Evolutionary conservation across 2,888 invertebrate genomes (phyloP), one percentile per base, ranked within the genome.

Genomic region (Drosophila eohydei): DNA sequence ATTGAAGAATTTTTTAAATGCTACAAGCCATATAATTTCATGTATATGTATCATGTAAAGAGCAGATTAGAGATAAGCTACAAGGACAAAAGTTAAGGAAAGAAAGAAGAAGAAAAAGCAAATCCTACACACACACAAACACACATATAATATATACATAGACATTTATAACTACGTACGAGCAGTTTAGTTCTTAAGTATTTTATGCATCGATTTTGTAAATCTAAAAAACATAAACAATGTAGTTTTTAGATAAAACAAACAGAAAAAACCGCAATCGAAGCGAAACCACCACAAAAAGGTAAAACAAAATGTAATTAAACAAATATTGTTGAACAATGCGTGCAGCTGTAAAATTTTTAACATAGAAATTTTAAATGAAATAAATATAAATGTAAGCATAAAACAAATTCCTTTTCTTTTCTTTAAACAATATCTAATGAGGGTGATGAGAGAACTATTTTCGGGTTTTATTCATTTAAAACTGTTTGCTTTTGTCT

Each of bases 291-390:
- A 64, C 74, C 65, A 65, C 50, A 50, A 50, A 57, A 74, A 14
- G 51, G 26, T 51, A 68, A 71, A 62, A 67, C 43, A 55, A 60
- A 68, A 66, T 59, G 62, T 59, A 61, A 66, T 76, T 63, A 80
- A 58, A 72, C 62, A 81, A 84, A 83, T 76, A 88, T 90, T 90
- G 90, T 90, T 90, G 77, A 91, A 83, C 80, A 86, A 90, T 88
- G 84, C 81, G 88, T 86, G 84, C 90, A 86, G 88, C 88, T 91
- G 88, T 90, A 90, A 75, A 78, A 79, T 79, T 88, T 84, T 83
- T 86, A 90, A 80, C 72, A 78, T 88, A 88, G 71, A 86, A 76
- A 70, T 78, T 86, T 90, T 86, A 86, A 86, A 88, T 83, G 70
- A 85, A 85, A 85, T 85, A 85, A 85, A 85, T 77, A 68, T 83